A percentile compares a stretch with the other conserved stretches of the same genome.
Conservation (phyloP, 1,140 invertebrate species). For the Bombus cullumanus region DNA sequence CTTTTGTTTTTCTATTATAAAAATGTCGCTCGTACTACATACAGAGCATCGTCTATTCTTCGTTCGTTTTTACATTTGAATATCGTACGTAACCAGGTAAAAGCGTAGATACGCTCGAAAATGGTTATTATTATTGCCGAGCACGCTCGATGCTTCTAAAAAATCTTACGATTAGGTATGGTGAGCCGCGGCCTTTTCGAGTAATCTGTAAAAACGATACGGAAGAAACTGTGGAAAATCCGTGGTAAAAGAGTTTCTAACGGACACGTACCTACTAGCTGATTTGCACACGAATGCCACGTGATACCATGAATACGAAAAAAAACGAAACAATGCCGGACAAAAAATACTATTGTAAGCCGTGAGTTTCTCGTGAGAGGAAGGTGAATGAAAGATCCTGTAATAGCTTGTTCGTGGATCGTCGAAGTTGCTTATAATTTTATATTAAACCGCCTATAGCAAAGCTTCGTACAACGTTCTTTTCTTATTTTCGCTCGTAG, state of each 20-base stretch:
- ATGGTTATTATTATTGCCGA: constrained; percentile 11
- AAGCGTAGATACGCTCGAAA: not conserved
- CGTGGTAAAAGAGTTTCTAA: not conserved
- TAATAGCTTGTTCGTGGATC: not conserved
- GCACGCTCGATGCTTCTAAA: constrained; percentile 19
- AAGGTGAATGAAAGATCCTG: not conserved
- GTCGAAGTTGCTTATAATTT: not conserved
- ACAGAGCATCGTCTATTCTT: no score
- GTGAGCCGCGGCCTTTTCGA: not conserved
- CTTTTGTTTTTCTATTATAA: not conserved
- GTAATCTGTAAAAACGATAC: not conserved
- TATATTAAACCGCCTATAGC: no score
- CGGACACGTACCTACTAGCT: constrained; percentile 6
- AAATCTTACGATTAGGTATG: constrained; percentile 16
- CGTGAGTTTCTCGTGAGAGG: no score
- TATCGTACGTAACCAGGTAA: not conserved
- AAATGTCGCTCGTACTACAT: no score
- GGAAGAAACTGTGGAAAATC: constrained; percentile 38
- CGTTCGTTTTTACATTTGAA: not conserved
- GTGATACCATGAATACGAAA: constrained; percentile 28
- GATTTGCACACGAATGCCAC: constrained; percentile 50
- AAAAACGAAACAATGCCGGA: constrained; percentile 21
- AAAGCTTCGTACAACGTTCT: no score
- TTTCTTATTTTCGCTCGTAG: no score
- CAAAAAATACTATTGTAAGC: not conserved